These are phyloP conservation scores for Dicranocentrus wangi DNA, from an alignment of 2,888 invertebrate species.

Conservation along the genomic window DNA sequence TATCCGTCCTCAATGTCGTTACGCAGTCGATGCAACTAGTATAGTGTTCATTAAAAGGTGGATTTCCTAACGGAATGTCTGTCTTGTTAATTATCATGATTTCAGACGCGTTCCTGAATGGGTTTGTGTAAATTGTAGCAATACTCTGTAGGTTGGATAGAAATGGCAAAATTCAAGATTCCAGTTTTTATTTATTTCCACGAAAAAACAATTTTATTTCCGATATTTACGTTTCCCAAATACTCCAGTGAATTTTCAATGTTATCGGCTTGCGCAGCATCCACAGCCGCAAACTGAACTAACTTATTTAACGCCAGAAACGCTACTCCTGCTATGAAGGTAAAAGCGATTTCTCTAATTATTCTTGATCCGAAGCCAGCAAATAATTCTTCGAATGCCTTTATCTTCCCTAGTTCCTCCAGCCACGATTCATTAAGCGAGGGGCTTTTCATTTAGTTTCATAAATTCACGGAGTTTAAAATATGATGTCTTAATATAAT, in stretches of 20 bases:
- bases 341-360: conserved; percentile 18
- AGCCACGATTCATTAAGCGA: conserved; percentile 29
- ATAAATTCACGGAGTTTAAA: too few species aligned
- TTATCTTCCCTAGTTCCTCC: conserved; percentile 3
- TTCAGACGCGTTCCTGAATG: conserved; percentile 42
- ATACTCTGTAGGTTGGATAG: conserved; percentile 77
- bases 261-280: not conserved
- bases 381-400: conserved; percentile 24
- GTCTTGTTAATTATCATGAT: conserved; percentile 56
- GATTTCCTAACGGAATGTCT: conserved; percentile 81
- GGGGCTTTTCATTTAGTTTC: too few species aligned
- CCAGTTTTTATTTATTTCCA: too few species aligned
- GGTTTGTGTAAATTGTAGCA: conserved; percentile 74
- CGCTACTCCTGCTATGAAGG: not conserved
- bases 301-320: conserved; percentile 27
- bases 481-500: too few species aligned
- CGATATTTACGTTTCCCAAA: conserved; percentile 35
- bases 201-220: too few species aligned
- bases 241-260: conserved; percentile 14
- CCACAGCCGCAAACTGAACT: conserved; percentile 4
- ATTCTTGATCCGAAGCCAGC: conserved; percentile 33
- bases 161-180: not conserved
- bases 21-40: conserved; percentile 87
- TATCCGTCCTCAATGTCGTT: conserved; percentile 83
- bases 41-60: conserved; percentile 89